Evolutionary conservation across 2,888 invertebrate species (phyloP), one percentile per base, ranked within the genome.

Genomic region (Notodonta ziczac): DNA sequence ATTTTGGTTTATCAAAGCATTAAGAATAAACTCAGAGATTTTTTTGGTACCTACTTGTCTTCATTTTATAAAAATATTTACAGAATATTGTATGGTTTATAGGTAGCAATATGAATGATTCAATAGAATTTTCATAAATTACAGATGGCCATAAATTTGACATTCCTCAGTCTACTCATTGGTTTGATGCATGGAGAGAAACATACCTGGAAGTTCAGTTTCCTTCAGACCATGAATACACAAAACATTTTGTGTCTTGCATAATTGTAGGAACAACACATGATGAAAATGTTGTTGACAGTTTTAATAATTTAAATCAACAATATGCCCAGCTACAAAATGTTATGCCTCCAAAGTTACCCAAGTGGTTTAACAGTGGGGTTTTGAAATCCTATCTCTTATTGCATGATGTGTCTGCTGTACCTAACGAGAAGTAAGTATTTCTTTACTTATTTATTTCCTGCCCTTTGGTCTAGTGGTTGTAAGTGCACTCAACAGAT

Each of bases 101-200:
- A 10, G 6, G 5, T 5, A 5, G 48, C n/a, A 0, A n/a, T 48
- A n/a, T 9, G 8, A n/a, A 14, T 48, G 14, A 48, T 14, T 48
- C 0, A n/a, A 48, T 42, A 42, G 1, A 42, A 4, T 42, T 42
- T 42, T 10, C 9, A 10, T 42, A 12, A 24, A 42, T 56, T 56
- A 13, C 83, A 95, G 95, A 92, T 51, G 88, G 93, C 53, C 91
- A 94, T 64, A 94, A 94, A 74, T 87, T 97, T 67, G 95, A 96
- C 74, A 94, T 97, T 74, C 97, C 98, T 42, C 92, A 95, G 48
- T 94, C 96, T 10, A 97, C 98, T 59, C 97, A 98, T 13, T 99
- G 99, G 99, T 99, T 97, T 94, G 98, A 99, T 87, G 96, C 97
- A 10, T 99, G 98, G 98, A 95, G 98, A 77, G 98, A 98, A 77